These are phyloP conservation scores for Trichacis sp. DNA, from an alignment of 2,888 invertebrate genomes.

Conservation along the genomic window DNA sequence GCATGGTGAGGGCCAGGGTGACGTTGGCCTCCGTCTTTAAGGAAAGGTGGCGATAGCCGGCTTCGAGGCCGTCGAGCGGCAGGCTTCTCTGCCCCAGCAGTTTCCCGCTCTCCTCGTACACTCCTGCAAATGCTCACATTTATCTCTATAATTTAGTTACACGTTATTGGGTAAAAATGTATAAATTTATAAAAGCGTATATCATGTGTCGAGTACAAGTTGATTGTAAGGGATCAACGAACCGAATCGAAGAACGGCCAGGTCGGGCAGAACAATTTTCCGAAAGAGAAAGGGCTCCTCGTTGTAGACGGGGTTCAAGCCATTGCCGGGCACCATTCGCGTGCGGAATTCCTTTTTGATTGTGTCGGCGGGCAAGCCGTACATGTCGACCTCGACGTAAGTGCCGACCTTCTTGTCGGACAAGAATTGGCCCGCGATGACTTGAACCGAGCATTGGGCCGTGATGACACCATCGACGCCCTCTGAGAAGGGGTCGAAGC, in stretches of 20 bases:
- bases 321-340: constrained; percentile 76
- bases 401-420: constrained; percentile 80
- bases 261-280: constrained; percentile 79
- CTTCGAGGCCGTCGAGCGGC: constrained; percentile 78
- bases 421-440: constrained; percentile 79
- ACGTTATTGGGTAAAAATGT: no score
- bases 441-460: constrained; percentile 76
- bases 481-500: constrained; percentile 80
- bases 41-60: constrained; percentile 78
- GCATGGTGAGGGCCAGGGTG: constrained; percentile 77
- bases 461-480: constrained; percentile 82
- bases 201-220: no score
- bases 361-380: constrained; percentile 80
- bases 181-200: no score
- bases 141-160: no score
- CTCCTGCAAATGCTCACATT: no score
- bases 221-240: no score
- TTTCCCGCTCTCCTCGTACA: constrained; percentile 79
- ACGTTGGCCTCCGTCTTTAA: constrained; percentile 79
- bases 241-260: constrained; percentile 78
- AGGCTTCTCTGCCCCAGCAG: constrained; percentile 78
- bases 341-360: constrained; percentile 79
- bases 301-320: constrained; percentile 79
- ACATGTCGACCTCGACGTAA: constrained; percentile 82
- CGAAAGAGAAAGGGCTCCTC: constrained; percentile 79